phyloP scores from a whole-genome alignment of 2,888 invertebrate genomes.

The Dorcus hopei region DNA sequence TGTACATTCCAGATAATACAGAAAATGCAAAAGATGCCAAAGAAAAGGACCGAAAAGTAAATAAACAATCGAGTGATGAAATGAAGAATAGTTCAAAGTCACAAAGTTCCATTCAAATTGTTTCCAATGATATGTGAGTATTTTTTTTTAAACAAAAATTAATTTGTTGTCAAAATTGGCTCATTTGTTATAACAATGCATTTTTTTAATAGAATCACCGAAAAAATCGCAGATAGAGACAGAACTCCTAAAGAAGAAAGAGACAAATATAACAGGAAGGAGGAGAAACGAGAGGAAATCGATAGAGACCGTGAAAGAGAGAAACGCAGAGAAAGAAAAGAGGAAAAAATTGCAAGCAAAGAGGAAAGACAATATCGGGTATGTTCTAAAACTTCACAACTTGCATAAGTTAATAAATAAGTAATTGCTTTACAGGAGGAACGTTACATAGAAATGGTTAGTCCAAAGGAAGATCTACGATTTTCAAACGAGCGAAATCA shows the following conservation, averaged over 20 bases:
- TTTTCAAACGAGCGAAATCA: slow-evolving; percentile 52
- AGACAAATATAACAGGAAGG: slow-evolving; percentile 45
- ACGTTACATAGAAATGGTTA: slow-evolving; percentile 49
- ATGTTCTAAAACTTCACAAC: slow-evolving; percentile 21
- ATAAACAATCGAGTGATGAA: slow-evolving; percentile 33
- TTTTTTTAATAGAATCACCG: slow-evolving; percentile 1
- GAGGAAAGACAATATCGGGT: slow-evolving; percentile 47
- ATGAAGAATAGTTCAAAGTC: slow-evolving; percentile 19
- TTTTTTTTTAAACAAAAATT: background rate
- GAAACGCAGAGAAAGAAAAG: slow-evolving; percentile 56
- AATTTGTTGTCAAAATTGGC: too few relatives aligned
- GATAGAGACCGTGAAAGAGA: slow-evolving; percentile 60
- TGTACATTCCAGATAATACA: slow-evolving; percentile 18
- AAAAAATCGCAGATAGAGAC: slow-evolving; percentile 40
- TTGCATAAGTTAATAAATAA: background rate
- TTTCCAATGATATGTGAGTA: slow-evolving; percentile 34
- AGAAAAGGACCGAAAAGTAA: slow-evolving; percentile 32
- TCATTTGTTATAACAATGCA: background rate
- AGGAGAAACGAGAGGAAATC: slow-evolving; percentile 53
- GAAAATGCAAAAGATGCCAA: slow-evolving; percentile 33
- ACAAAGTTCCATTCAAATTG: slow-evolving; percentile 30
- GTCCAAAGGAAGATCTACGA: slow-evolving; percentile 44
- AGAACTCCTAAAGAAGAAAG: slow-evolving; percentile 46
- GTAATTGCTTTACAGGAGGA: slow-evolving; percentile 49
- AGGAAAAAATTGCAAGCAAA: slow-evolving; percentile 42